These are phyloP conservation scores for Rugalucina vietnamica DNA, from an alignment of 2,888 invertebrate species.

Conservation along the genomic window DNA sequence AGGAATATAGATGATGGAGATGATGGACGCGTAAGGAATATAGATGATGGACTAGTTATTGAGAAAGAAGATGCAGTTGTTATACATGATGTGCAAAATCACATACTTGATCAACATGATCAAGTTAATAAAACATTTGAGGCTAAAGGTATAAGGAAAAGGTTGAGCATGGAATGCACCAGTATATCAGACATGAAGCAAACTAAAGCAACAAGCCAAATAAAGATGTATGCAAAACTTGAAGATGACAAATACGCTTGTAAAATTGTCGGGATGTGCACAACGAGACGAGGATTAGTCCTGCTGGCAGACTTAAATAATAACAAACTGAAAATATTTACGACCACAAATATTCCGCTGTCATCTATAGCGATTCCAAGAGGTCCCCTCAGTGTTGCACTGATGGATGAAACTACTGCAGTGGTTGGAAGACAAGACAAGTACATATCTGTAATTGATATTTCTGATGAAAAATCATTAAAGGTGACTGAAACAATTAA, in stretches of 20 bases:
- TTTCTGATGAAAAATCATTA: neutral
- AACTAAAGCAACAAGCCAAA: too few species aligned
- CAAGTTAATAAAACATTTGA: too few species aligned
- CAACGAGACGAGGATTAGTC: neutral
- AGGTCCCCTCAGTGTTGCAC: neutral
- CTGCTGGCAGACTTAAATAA: neutral
- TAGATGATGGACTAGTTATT: too few species aligned
- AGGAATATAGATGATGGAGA: too few species aligned
- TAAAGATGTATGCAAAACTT: too few species aligned
- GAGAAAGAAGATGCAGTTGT: too few species aligned
- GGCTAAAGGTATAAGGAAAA: too few species aligned
- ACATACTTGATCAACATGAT: too few species aligned
- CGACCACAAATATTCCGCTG: neutral
- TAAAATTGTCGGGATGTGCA: neutral
- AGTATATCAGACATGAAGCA: too few species aligned
- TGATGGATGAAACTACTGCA: neutral
- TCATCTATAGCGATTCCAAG: neutral
- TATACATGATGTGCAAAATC: too few species aligned
- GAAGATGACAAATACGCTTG: neutral
- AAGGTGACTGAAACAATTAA: neutral
- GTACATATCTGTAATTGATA: neutral
- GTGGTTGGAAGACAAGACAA: neutral
- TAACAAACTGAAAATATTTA: neutral
- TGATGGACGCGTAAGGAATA: too few species aligned
- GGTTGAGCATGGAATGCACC: too few species aligned